These are phyloP conservation scores for Anguilla anguilla DNA, from an alignment of 2,797 vertebrate species.

Conservation along the genomic window DNA sequence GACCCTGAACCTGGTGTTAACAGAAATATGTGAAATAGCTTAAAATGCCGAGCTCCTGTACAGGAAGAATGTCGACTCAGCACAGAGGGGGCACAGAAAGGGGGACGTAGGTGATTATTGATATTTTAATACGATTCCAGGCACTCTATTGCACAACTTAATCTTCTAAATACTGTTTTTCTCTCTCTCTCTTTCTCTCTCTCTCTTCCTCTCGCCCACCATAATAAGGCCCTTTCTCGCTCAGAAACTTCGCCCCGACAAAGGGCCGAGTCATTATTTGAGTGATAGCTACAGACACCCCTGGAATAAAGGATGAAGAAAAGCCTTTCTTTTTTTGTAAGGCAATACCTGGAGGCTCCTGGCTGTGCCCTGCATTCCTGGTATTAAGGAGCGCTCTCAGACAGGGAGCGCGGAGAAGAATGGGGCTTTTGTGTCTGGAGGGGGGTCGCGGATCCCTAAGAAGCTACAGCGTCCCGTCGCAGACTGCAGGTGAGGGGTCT, in stretches of 20 bases:
- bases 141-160: conserved; percentile 1
- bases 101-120: background rate
- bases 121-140: conserved; percentile 17
- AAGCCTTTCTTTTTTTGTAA: conserved; percentile 26
- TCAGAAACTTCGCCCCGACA: background rate
- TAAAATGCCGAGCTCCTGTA: background rate
- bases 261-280: background rate
- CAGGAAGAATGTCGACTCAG: background rate
- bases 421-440: conserved; percentile 22
- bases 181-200: background rate
- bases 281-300: conserved; percentile 17
- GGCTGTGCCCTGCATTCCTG: conserved; percentile 14
- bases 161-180: background rate
- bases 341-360: background rate
- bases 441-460: background rate
- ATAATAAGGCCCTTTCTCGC: conserved; percentile 6
- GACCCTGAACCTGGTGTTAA: background rate
- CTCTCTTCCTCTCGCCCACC: background rate
- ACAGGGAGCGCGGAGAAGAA: background rate
- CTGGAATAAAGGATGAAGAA: background rate
- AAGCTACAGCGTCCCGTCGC: background rate
- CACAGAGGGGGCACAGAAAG: background rate
- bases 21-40: background rate
- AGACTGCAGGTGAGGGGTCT: too few relatives aligned
- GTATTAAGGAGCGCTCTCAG: background rate